Conservation (phyloP, 2,888 invertebrate species). For the Zele albiditarsus region DNA sequence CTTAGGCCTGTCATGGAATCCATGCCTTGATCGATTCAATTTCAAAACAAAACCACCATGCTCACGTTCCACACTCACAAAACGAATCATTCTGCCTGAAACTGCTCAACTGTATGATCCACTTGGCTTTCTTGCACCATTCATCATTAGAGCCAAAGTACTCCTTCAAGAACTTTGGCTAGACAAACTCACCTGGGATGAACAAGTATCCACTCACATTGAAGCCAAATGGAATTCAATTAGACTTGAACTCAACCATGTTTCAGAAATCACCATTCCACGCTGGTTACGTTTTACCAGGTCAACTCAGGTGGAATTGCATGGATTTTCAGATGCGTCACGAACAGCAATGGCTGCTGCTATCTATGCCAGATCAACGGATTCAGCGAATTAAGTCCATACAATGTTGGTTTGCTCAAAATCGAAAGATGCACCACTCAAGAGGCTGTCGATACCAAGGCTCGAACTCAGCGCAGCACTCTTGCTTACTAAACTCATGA, state of each 20-base stretch:
- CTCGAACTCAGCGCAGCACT: constrained; percentile 40
- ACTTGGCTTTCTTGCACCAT: neutral
- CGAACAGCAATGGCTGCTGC: neutral
- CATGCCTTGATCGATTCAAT: neutral
- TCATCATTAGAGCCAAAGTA: neutral
- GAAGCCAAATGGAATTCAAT: neutral
- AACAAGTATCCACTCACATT: neutral
- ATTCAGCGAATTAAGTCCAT: neutral
- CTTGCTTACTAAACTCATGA: constrained; percentile 28
- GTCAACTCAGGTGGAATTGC: neutral
- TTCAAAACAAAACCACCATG: neutral
- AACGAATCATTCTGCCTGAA: neutral
- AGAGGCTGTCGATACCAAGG: constrained; percentile 36
- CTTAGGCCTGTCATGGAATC: neutral
- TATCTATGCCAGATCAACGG: neutral
- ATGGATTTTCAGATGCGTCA: neutral
- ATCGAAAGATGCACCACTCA: constrained; percentile 44
- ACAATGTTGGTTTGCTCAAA: neutral
- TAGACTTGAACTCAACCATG: neutral
- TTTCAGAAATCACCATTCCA: neutral
- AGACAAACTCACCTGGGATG: neutral
- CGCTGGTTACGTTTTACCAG: neutral
- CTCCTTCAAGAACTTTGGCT: neutral
- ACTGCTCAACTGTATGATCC: neutral
- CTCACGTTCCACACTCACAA: neutral